A percentile compares a stretch with the other conserved stretches of the same genome.
Conservation (phyloP, 2,113 vertebrate genomes). For the Albula goreensis region DNA sequence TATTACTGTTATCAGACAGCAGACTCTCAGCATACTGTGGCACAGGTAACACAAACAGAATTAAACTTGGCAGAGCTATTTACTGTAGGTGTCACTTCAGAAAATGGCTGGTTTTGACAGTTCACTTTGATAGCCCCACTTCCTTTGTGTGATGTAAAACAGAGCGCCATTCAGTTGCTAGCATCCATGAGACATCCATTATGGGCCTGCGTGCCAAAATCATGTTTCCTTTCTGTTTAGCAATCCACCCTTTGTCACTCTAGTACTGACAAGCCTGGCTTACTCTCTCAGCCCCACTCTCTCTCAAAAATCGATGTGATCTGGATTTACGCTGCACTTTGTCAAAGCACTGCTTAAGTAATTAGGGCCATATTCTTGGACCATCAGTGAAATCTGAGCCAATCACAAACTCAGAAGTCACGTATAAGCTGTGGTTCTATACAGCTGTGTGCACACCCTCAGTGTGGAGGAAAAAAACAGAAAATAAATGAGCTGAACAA, state of each 20-base stretch:
- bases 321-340: constrained; percentile 21
- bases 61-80: constrained; percentile 28
- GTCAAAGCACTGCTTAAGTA: constrained; percentile 13
- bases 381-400: not conserved
- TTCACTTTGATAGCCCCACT: constrained; percentile 30
- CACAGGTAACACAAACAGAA: constrained; percentile 32
- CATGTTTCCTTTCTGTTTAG: constrained; percentile 16
- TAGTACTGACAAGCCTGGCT: constrained; percentile 30
- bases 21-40: constrained; percentile 23
- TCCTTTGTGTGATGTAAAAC: constrained; percentile 27
- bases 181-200: constrained; percentile 30
- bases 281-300: constrained; percentile 15
- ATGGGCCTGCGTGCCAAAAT: constrained; percentile 8
- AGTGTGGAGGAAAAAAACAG: not conserved
- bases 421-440: not conserved
- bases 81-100: constrained; percentile 8
- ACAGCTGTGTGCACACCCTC: not conserved
- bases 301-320: constrained; percentile 28
- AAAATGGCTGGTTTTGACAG: constrained; percentile 22
- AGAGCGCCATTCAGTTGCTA: not conserved
- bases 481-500: not conserved
- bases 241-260: constrained; percentile 22
- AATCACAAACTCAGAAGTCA: not conserved
- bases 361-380: constrained; percentile 16
- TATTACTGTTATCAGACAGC: constrained; percentile 31